These are phyloP conservation scores for Callipepla californica DNA, from an alignment of 2,113 vertebrate genomes.

Conservation along the genomic window DNA sequence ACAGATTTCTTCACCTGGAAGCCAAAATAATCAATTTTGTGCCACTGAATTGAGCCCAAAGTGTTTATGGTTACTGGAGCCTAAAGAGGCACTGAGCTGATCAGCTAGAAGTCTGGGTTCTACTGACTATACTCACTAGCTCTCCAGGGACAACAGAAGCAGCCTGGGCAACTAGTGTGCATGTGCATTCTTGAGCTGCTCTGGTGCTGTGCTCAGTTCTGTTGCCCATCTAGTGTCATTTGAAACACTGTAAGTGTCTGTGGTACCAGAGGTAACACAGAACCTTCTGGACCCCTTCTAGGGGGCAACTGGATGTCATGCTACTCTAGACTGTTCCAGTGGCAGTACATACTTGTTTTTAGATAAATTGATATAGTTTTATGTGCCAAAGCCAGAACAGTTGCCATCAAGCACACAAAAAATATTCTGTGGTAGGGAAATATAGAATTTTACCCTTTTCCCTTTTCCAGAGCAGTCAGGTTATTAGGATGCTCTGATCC, in stretches of 20 bases:
- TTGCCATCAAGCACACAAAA: not conserved
- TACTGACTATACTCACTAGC: not conserved
- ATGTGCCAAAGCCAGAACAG: not conserved
- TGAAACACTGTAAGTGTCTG: not conserved
- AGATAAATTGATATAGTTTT: not conserved
- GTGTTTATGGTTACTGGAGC: not conserved
- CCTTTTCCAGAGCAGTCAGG: not conserved
- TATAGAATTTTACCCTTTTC: not conserved
- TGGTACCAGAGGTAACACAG: not conserved
- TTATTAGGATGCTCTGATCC: not conserved
- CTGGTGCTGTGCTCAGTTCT: not conserved
- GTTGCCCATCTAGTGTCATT: not conserved
- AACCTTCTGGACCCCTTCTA: not conserved
- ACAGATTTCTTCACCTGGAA: not conserved
- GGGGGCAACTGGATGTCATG: not conserved
- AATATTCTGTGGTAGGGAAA: not conserved
- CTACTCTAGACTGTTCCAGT: not conserved
- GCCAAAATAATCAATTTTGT: not conserved
- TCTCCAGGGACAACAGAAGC: not conserved
- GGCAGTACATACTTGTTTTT: not conserved
- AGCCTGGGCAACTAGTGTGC: not conserved
- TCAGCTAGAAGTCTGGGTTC: not conserved
- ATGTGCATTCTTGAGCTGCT: not conserved
- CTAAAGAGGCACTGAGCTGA: not conserved
- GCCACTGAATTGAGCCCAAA: not conserved